Conservation (phyloP, 2,888 invertebrate species). For the Oscheius sp. region DNA sequence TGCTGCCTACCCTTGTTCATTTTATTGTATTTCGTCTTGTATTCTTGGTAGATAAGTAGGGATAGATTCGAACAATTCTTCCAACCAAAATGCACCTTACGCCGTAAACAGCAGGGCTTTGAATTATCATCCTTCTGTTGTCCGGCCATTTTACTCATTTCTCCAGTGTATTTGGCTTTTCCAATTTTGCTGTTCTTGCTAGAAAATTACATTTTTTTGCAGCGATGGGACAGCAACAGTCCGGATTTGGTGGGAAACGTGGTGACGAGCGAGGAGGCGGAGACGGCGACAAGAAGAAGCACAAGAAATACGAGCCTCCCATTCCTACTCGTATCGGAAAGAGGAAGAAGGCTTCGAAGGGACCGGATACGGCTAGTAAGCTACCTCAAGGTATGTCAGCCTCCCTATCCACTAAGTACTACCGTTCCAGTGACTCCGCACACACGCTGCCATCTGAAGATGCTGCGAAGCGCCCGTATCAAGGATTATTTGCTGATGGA, state of each 20-base stretch:
- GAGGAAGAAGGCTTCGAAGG: conserved; percentile 81
- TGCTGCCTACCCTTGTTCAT: too few relatives aligned
- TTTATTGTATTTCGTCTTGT: not conserved
- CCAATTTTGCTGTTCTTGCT: not conserved
- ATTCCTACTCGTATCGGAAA: conserved; percentile 99
- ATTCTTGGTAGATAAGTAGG: too few relatives aligned
- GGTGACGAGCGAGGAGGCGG: conserved; percentile 63
- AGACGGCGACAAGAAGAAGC: conserved; percentile 82
- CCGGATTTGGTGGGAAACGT: conserved; percentile 53
- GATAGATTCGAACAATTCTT: too few relatives aligned
- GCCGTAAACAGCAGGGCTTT: too few relatives aligned
- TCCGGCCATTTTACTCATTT: not conserved
- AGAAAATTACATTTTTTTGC: not conserved
- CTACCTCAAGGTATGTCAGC: conserved; percentile 82
- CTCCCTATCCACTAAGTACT: not conserved
- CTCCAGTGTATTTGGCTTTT: not conserved
- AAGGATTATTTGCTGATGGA: conserved; percentile 99
- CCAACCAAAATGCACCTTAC: too few relatives aligned
- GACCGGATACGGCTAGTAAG: conserved; percentile 97
- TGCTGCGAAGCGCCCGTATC: conserved; percentile 93
- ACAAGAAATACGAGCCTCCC: conserved; percentile 98
- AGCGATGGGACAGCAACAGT: conserved; percentile 66
- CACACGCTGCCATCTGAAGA: conserved; percentile 92
- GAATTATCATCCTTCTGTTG: too few relatives aligned
- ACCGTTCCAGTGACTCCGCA: conserved; percentile 87